Percentiles rank a stretch among this genome's conserved stretches.
phyloP scores from a whole-genome alignment of 92 coral and sea anemone genomes.

The Actinostola sp. region DNA sequence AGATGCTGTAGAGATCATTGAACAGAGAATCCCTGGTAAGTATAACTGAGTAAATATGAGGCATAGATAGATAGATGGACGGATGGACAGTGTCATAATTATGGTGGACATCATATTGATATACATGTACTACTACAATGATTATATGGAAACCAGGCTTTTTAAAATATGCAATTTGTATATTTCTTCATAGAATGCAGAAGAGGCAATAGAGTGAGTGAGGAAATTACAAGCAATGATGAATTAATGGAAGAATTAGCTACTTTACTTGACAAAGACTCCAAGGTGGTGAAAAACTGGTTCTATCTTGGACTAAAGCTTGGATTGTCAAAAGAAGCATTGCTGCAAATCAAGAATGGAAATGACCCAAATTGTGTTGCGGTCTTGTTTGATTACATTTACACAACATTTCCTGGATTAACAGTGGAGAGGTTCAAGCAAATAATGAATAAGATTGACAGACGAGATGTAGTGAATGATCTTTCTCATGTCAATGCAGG shows the following conservation, averaged over 20 bases:
- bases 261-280: constrained; percentile 51
- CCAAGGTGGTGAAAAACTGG: constrained; percentile 62
- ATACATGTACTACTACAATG: background rate
- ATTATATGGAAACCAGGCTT: background rate
- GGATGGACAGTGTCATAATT: background rate
- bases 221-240: constrained; percentile 21
- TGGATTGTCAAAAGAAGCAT: constrained; percentile 25
- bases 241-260: constrained; percentile 51
- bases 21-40: constrained; percentile 24
- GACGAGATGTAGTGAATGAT: constrained; percentile 20
- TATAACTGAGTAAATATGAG: background rate
- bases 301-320: constrained; percentile 53
- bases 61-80: no score
- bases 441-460: constrained; percentile 9
- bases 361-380: constrained; percentile 12
- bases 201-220: constrained; percentile 10
- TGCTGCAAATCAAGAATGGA: constrained; percentile 22
- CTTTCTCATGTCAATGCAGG: background rate
- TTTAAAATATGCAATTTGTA: background rate
- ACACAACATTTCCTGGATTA: background rate
- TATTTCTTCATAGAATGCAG: constrained; percentile 1
- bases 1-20: constrained; percentile 45
- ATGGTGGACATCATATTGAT: background rate
- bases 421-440: constrained; percentile 19
- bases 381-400: constrained; percentile 22